Evolutionary conservation across 2,113 vertebrate genomes (phyloP).

Genomic region (Psammodynastes pulverulentus): DNA sequence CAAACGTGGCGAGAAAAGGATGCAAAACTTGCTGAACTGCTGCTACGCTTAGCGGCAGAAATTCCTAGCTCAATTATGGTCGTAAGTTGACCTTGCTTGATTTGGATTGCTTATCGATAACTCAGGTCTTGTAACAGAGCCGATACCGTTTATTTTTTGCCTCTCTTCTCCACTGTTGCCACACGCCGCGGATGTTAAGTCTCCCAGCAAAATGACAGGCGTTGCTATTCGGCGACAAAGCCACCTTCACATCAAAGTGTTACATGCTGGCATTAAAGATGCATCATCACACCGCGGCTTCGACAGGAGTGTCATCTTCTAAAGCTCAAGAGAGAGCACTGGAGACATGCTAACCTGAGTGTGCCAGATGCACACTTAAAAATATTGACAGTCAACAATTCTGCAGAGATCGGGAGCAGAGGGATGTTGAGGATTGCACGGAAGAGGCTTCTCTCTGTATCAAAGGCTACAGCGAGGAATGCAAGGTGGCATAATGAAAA

Average conservation of each 20-base stretch:
- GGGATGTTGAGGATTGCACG: background rate
- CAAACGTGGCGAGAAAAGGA: background rate
- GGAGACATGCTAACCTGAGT: slow-evolving; percentile 4
- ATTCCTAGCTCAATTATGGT: background rate
- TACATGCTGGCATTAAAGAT: slow-evolving; percentile 58
- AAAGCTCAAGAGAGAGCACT: slow-evolving; percentile 49
- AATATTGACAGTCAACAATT: slow-evolving; percentile 43
- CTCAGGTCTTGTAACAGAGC: background rate
- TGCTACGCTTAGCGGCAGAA: background rate
- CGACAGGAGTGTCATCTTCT: slow-evolving; percentile 52
- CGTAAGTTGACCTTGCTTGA: slow-evolving; percentile 13
- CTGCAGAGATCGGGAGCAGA: rapidly evolving
- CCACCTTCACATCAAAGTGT: slow-evolving; percentile 52
- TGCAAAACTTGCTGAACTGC: background rate
- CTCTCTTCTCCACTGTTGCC: background rate
- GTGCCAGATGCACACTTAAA: background rate
- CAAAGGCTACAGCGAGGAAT: rapidly evolving
- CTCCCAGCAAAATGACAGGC: slow-evolving; percentile 58
- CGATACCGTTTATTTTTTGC: background rate
- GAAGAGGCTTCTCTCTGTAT: background rate
- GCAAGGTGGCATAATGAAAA: background rate
- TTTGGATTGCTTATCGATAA: background rate
- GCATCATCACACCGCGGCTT: slow-evolving; percentile 50
- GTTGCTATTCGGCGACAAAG: slow-evolving; percentile 50
- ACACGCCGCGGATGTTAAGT: slow-evolving; percentile 38